These are phyloP conservation scores for Meloidogyne exigua DNA, from an alignment of 1,140 invertebrate genomes.

Conservation along the genomic window DNA sequence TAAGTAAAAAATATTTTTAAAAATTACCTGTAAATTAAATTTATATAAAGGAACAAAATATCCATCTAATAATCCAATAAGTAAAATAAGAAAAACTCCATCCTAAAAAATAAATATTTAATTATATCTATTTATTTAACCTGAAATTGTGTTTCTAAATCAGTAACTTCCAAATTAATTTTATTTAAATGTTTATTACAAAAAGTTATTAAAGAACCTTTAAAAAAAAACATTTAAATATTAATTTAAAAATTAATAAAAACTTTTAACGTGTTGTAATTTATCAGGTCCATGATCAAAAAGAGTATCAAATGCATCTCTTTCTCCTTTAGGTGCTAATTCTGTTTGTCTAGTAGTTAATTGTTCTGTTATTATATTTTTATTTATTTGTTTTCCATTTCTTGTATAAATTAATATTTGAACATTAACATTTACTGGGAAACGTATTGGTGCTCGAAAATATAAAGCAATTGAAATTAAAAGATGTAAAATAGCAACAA, in stretches of 20 bases:
- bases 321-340: conserved; percentile 64
- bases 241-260: background rate
- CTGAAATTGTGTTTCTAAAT: conserved; percentile 92
- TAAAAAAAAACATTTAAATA: conserved; percentile 63
- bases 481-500: conserved; percentile 90
- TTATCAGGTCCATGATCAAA: conserved; percentile 98
- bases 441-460: conserved; percentile 86
- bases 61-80: conserved; percentile 92
- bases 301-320: conserved; percentile 97
- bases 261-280: conserved; percentile 87
- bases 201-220: conserved; percentile 85
- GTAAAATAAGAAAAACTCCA: conserved; percentile 87
- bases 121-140: conserved; percentile 67
- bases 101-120: conserved; percentile 76
- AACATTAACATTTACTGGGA: conserved; percentile 91
- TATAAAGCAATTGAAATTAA: conserved; percentile 86
- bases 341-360: conserved; percentile 71
- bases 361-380: conserved; percentile 73
- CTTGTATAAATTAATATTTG: conserved; percentile 64
- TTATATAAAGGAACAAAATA: conserved; percentile 96
- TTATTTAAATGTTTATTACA: conserved; percentile 97
- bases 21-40: conserved; percentile 75
- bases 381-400: conserved; percentile 49
- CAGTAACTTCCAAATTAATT: conserved; percentile 89
- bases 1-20: background rate